Evolutionary conservation across 1,140 invertebrate genomes (phyloP).

Genomic region (Camponotus vicinus): DNA sequence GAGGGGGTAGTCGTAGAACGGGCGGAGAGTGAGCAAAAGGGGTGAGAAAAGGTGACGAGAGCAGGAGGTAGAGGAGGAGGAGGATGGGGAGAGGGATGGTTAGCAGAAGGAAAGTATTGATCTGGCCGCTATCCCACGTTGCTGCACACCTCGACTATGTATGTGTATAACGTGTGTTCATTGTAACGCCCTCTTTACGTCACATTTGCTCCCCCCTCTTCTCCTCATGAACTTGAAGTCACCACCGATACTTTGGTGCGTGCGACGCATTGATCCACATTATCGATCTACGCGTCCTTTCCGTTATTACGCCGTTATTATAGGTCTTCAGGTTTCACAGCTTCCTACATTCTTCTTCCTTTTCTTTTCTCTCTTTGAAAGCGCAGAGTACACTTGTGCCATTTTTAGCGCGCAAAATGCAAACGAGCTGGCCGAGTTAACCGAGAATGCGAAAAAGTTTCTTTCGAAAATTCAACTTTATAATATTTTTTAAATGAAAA

Average conservation of each 20-base stretch:
- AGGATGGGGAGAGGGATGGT: constrained; percentile 75
- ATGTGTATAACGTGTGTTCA: constrained; percentile 61
- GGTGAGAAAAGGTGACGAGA: constrained; percentile 50
- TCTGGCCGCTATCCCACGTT: constrained; percentile 84
- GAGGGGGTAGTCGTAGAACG: constrained; percentile 51
- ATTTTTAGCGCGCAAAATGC: constrained; percentile 18
- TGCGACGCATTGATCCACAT: constrained; percentile 33
- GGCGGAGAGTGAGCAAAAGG: constrained; percentile 46
- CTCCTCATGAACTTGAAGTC: constrained; percentile 67
- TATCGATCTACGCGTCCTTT: constrained; percentile 27
- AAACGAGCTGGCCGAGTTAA: background rate
- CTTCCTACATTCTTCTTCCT: background rate
- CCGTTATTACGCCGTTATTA: constrained; percentile 16
- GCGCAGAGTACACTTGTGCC: background rate
- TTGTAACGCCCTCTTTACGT: constrained; percentile 66
- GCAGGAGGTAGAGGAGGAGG: constrained; percentile 60
- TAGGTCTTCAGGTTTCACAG: constrained; percentile 4
- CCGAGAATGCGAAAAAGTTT: constrained; percentile 3
- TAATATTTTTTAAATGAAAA: background rate
- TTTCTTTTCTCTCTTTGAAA: no score
- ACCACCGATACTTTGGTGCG: constrained; percentile 19
- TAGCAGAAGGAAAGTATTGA: constrained; percentile 86
- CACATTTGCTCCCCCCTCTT: constrained; percentile 16
- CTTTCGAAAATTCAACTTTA: background rate
- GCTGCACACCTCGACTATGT: constrained; percentile 74